Base-by-base conservation (phyloP, 2,888 invertebrate species). In the Ormyrus nitidulus region DNA sequence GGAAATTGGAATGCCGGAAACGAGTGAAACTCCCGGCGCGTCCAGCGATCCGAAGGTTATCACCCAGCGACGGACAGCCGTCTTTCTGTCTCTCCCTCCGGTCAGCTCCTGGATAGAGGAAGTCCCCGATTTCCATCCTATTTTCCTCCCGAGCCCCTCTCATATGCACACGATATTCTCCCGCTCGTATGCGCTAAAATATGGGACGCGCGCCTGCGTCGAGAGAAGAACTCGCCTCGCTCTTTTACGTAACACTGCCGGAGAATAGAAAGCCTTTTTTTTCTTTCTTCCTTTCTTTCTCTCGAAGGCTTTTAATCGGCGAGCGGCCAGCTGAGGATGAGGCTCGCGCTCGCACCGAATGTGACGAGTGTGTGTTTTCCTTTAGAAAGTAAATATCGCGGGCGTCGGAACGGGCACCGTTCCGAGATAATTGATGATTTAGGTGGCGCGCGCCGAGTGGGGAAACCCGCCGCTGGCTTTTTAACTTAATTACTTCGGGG, bases 1-100 rank as follows among this genome's bases (percentile, higher is more conserved):
- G 71, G 53, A 71, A 72, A 71, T 71, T 56, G 77, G 65, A 77
- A 77, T 72, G 53, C 66, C 77, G 72, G 72, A 77, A 71, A 48
- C 77, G 62, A 61, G 70, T 56, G 69, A 76, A 76, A 76, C 69
- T 69, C 76, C 44, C 19, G 13, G 65, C 34, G 11, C 58, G 54
- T 62, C 58, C 56, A 70, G 44, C 56, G 44, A 56, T 46, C 8
- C 64, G 62, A 53, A 19, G 53, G 58, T 19, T 56, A 56, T 66
- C 34, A 4, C 34, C 34, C 34, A 34, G 34, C 34, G 34, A 34
- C 34, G 34, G 34, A 34, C 34, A 48, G 7, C 56, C 51, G 0
- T 59, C 68, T 75, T 75, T 59, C 44, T n/a, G 34, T n/a, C 54
- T 58, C 58, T 53, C 48, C 13, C 54, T 19, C 59, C 10, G 34